Evolutionary conservation across 2,888 invertebrate genomes (phyloP), one percentile per base, ranked within the genome.

Genomic region (Phoenoteleia sp.): DNA sequence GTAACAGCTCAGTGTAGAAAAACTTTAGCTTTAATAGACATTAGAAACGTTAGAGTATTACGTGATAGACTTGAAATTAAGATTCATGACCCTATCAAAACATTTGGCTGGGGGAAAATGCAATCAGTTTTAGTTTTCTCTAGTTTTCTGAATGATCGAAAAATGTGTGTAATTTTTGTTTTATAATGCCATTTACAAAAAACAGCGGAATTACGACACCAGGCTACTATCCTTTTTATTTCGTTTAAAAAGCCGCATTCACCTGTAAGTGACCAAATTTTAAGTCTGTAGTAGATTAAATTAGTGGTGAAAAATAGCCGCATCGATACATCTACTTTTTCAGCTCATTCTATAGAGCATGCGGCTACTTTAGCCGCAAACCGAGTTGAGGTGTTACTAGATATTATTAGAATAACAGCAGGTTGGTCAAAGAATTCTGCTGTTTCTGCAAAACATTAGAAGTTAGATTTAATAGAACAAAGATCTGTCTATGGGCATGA

Each of bases 1-100:
- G 72, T 81, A 4, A 88, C 87, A 0, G 88, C 80, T 2, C 86
- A 89, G 7, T 42, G 85, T 62, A 69, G 36, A 11, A 58, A 76
- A 56, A 86, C 86, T 17, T 72, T 85, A 2, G 42, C 76, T 29
- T 49, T 76, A 13, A 84, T 87, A 47, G 54, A 80, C 11, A 74
- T 81, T 3, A 69, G 74, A 64, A 81, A 87, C 45, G 86, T 88
- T 58, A 23, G 45, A 1, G 62, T 25, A 23, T 23, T 19, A 7
- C 17, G 23, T 1, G 15, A 69, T 21, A 49, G 17, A 5, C 54
- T 81, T 6, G 67, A 79, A n/a, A 87, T 85, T n/a, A 75, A 56
- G 33, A 86, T 82, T n/a, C 72, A 60, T 27, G 36, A 39, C 9
- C n/a, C 19, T n/a, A 62, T 77, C 15, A 86, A 86, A 19, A 84